Percentiles rank a stretch among this genome's conserved stretches.
phyloP scores from a whole-genome alignment of 2,797 vertebrate genomes.

The Gouania willdenowi region DNA sequence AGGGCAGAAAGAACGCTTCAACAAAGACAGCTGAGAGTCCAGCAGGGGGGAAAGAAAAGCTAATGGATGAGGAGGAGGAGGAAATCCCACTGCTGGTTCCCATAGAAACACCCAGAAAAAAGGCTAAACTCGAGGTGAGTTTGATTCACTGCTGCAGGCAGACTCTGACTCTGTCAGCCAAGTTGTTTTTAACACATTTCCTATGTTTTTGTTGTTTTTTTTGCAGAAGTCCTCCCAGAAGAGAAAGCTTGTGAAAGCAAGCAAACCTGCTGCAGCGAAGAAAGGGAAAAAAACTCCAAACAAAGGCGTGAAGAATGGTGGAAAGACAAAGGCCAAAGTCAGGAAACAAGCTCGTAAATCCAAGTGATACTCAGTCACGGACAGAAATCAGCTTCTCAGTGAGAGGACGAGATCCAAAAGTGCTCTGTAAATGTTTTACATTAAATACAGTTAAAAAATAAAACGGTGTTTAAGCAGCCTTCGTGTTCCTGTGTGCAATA shows the following conservation, averaged over 20 bases:
- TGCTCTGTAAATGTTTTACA: too few species aligned
- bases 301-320: constrained; percentile 42
- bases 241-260: constrained; percentile 42
- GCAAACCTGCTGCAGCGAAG: constrained; percentile 26
- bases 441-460: too few species aligned
- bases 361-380: constrained; percentile 39
- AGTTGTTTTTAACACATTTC: not conserved
- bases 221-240: constrained; percentile 41
- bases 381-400: too few species aligned
- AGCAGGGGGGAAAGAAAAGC: not conserved
- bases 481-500: too few species aligned
- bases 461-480: too few species aligned
- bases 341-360: constrained; percentile 53
- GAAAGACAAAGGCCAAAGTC: constrained; percentile 32
- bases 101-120: constrained; percentile 63
- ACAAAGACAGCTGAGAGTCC: not conserved
- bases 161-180: not conserved
- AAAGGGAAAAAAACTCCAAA: constrained; percentile 22
- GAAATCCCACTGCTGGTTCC: constrained; percentile 74
- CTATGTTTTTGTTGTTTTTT: not conserved
- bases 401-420: too few species aligned
- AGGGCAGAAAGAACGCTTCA: not conserved
- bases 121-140: constrained; percentile 67
- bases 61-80: constrained; percentile 37
- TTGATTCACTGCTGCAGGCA: not conserved